phyloP scores from a whole-genome alignment of 2,888 invertebrate species.

The Tachina grossa region DNA sequence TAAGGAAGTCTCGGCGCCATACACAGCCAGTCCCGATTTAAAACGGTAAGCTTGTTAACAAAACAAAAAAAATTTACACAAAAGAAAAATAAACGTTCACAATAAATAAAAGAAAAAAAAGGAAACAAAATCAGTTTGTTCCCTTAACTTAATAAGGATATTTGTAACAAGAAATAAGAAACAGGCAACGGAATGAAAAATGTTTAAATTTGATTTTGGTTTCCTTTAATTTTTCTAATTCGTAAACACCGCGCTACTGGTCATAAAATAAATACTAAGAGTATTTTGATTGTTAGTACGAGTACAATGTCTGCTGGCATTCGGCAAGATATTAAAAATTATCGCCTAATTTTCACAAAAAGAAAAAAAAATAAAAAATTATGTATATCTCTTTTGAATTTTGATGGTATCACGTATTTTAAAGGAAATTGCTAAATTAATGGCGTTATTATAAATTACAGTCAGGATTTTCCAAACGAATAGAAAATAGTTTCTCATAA shows the following conservation, averaged over 20 bases:
- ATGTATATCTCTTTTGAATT: neutral
- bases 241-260: neutral
- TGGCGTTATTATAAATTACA: neutral
- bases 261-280: slow-evolving; percentile 18
- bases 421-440: slow-evolving; percentile 4
- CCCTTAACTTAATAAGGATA: neutral
- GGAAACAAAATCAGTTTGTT: slow-evolving; percentile 7
- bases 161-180: neutral
- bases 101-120: neutral
- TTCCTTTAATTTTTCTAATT: neutral
- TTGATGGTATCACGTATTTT: slow-evolving; percentile 6
- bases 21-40: slow-evolving; percentile 89
- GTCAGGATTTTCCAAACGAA: neutral
- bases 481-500: neutral
- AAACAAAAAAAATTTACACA: no score
- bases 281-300: neutral
- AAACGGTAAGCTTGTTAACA: slow-evolving; percentile 83
- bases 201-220: slow-evolving; percentile 2
- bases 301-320: neutral
- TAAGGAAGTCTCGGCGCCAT: slow-evolving; percentile 92
- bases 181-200: slow-evolving; percentile 25
- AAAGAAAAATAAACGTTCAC: neutral
- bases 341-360: neutral
- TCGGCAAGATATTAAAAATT: neutral
- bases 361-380: no score